Base-by-base conservation (phyloP, 1,140 invertebrate genomes). In the Euschistus heros region DNA sequence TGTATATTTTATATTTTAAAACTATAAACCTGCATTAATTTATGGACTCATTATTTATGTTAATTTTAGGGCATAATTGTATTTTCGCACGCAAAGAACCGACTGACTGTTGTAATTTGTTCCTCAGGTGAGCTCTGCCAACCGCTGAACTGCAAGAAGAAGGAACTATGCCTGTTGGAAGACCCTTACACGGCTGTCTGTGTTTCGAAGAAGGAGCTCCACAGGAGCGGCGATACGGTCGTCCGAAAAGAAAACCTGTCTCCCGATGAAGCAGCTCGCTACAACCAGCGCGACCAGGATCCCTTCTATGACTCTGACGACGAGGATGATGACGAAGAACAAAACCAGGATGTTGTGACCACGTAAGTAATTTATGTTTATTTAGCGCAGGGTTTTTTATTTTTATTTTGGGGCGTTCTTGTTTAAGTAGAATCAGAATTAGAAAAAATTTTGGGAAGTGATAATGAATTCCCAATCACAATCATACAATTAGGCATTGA, bases 151-250 rank as follows among this genome's bases (percentile, higher is more conserved):
- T 94, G 91, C 76, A 89, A 89, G 74, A 89, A 90, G 76, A 88
- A 90, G 75, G 89, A 93, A 76, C 79, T 91, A 54, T 94, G 91
- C 75, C 75, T 93, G 26, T 76, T 94, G 50, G 87, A 92, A 74
- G 88, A 92, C 76, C 81, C 86, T 54, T 89, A 86, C 73, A 92
- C 89, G 15, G 91, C 91, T 18, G 86, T 92, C 30, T 94, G 91
- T 74, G 87, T 92, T 55, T 86, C 84, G 62, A 91, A 89, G 74
- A 90, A 91, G 74, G 89, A 92, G 72, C 77, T 92, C 10, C 83
- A 88, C 69, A 87, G 87, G 70, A 89, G 87, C 73, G 89, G 88
- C 2, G 72, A 73, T 60, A 64, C 72, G 18, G 67, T 73, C 22
- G 69, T 73, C 22, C 69, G 84, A 6, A 87, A 86, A 76, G 80